Evolutionary conservation across 2,113 vertebrate genomes (phyloP).

Genomic region (Polypterus bichir): DNA sequence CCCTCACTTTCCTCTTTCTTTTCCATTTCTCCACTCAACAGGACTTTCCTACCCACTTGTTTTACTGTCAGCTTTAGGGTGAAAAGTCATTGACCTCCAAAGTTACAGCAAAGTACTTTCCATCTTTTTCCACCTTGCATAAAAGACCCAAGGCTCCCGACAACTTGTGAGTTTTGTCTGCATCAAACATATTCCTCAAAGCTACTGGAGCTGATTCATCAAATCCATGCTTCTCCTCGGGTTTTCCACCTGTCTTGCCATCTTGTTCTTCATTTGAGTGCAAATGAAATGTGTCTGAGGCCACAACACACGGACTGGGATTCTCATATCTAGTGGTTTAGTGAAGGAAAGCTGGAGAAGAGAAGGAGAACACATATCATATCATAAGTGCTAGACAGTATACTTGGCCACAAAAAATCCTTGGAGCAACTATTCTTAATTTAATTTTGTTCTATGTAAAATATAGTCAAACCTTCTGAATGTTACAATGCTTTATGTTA

Average conservation of each 20-base stretch:
- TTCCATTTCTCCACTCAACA: slow-evolving; percentile 20
- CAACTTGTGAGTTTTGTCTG: too few species aligned
- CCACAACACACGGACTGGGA: neutral
- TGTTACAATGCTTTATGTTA: too few species aligned
- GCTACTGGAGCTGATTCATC: neutral
- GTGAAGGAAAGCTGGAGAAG: too few species aligned
- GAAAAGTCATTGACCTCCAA: slow-evolving; percentile 18
- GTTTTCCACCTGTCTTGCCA: neutral
- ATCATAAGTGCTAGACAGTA: too few species aligned
- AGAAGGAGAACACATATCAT: too few species aligned
- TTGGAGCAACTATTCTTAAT: too few species aligned
- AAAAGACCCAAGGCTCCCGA: neutral
- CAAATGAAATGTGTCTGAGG: neutral
- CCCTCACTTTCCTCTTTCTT: slow-evolving; percentile 14
- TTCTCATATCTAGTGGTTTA: neutral
- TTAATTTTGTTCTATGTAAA: too few species aligned
- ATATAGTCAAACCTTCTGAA: too few species aligned
- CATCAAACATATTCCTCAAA: neutral
- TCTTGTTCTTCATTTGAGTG: neutral
- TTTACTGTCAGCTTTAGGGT: slow-evolving; percentile 23
- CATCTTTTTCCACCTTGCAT: neutral
- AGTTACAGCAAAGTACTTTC: slow-evolving; percentile 11
- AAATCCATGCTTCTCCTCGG: neutral
- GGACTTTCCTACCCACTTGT: slow-evolving; percentile 20
- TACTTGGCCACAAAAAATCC: too few species aligned